Percentiles rank a stretch among this genome's conserved stretches.
Evolutionary conservation across 2,888 invertebrate genomes (phyloP).

Genomic region (Spodoptera exigua): DNA sequence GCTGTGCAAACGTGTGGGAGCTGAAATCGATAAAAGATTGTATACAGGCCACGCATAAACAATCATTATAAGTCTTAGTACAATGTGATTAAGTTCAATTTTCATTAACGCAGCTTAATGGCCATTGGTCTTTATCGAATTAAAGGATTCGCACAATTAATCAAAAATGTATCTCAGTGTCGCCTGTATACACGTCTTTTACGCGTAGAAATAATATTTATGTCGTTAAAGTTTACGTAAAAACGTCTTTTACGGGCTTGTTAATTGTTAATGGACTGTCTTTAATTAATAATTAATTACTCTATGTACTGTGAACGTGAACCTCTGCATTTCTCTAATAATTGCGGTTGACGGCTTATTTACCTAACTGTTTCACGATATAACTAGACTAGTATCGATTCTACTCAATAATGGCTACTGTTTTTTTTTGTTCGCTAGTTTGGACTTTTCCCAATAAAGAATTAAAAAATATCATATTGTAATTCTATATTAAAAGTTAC

Average conservation of each 20-base stretch:
- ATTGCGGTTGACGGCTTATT: no score
- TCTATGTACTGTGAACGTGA: slow-evolving; percentile 21
- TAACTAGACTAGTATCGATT: no score
- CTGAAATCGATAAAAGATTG: slow-evolving; percentile 23
- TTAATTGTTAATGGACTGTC: slow-evolving; percentile 50
- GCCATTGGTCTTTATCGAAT: no score
- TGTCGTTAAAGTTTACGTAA: slow-evolving; percentile 52
- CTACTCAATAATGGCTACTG: no score
- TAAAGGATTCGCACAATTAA: no score
- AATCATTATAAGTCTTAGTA: not conserved
- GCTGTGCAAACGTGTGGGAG: not conserved
- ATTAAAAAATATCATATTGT: no score
- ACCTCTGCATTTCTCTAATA: not conserved
- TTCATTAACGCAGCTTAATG: not conserved
- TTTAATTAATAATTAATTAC: slow-evolving; percentile 25
- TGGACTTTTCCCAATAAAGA: no score
- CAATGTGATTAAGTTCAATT: not conserved
- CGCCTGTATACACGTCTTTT: slow-evolving; percentile 22
- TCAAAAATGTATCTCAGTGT: not conserved
- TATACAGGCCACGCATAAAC: slow-evolving; percentile 5
- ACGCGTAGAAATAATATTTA: slow-evolving; percentile 37
- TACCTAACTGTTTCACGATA: no score
- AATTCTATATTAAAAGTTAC: no score
- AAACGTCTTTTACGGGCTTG: slow-evolving; percentile 56
- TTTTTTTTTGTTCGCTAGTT: no score